A percentile compares a stretch with the other conserved stretches of the same genome.
Evolutionary conservation across 2,797 vertebrate genomes (phyloP).

Genomic region (Lacerta agilis): DNA sequence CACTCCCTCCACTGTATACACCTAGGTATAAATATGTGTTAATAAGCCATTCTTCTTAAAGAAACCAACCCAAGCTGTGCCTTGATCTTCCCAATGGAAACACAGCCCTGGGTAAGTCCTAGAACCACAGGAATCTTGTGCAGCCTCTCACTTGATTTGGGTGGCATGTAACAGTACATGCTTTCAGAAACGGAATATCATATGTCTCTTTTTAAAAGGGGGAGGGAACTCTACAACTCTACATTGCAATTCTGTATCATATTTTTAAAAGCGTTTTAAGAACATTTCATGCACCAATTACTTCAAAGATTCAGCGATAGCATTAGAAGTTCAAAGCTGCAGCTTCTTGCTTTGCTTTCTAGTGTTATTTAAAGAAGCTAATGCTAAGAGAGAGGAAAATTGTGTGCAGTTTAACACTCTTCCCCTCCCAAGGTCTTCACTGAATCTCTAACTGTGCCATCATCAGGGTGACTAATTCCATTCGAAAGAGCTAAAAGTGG

Average conservation of each 20-base stretch:
- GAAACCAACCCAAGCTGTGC: too few relatives aligned
- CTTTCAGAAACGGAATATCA: not conserved
- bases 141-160: too few relatives aligned
- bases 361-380: conserved; percentile 58
- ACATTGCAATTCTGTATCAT: conserved; percentile 62
- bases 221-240: not conserved
- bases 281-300: conserved; percentile 71
- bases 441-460: conserved; percentile 26
- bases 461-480: not conserved
- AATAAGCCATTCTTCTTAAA: too few relatives aligned
- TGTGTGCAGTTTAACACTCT: conserved; percentile 25
- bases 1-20: too few relatives aligned
- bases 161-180: not conserved
- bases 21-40: too few relatives aligned
- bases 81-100: too few relatives aligned
- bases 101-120: too few relatives aligned
- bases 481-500: conserved; percentile 20
- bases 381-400: conserved; percentile 51
- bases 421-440: conserved; percentile 28
- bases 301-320: conserved; percentile 71
- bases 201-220: not conserved
- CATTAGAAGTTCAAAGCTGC: conserved; percentile 63
- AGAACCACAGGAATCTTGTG: too few relatives aligned
- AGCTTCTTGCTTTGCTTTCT: conserved; percentile 57
- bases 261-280: conserved; percentile 64